A percentile compares a stretch with the other conserved stretches of the same genome.
These are phyloP conservation scores for Merodon equestris DNA, from an alignment of 2,888 invertebrate species.

Conservation along the genomic window DNA sequence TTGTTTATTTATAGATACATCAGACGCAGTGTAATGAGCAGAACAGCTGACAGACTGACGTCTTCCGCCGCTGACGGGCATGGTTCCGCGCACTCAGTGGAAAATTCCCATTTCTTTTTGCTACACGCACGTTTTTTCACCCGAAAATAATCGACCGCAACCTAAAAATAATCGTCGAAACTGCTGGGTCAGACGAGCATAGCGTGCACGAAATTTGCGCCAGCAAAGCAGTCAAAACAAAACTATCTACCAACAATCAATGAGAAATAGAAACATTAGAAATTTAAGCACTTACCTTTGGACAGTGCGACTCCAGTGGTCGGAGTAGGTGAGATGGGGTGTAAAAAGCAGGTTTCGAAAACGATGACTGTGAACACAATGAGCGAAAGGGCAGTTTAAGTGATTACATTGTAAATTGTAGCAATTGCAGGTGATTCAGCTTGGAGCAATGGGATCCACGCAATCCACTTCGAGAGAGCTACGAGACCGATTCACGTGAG, in stretches of 20 bases:
- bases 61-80: not conserved
- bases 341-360: too few relatives aligned
- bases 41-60: conserved; percentile 33
- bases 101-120: conserved; percentile 30
- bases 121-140: not conserved
- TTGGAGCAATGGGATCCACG: conserved; percentile 42
- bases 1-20: not conserved
- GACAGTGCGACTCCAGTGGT: not conserved
- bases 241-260: too few relatives aligned
- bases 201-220: too few relatives aligned
- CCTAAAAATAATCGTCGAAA: conserved; percentile 20
- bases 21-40: not conserved
- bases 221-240: too few relatives aligned
- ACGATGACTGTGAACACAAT: too few relatives aligned
- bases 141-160: conserved; percentile 34
- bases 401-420: conserved; percentile 51
- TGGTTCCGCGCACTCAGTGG: conserved; percentile 27
- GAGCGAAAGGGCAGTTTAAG: conserved; percentile 30
- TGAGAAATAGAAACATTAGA: not conserved
- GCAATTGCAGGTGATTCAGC: conserved; percentile 24
- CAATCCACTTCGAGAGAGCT: conserved; percentile 37
- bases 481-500: too few relatives aligned
- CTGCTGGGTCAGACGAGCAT: too few relatives aligned
- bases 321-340: conserved; percentile 11
- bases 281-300: conserved; percentile 38